phyloP scores from a whole-genome alignment of 2,797 vertebrate species.

The Phalloptychus januarius region DNA sequence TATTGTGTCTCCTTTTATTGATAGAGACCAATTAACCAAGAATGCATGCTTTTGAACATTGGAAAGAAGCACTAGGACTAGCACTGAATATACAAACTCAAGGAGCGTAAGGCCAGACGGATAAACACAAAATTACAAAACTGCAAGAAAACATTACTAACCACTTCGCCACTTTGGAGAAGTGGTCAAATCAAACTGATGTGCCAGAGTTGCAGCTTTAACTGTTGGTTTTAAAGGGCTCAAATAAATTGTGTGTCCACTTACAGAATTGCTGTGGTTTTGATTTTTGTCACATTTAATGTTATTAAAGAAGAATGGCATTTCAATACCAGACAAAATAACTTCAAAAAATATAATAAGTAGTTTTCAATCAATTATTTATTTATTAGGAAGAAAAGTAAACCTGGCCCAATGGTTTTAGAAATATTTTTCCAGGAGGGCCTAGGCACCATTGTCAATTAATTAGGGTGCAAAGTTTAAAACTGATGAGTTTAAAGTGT shows the following conservation, averaged over 20 bases:
- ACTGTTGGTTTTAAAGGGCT: background rate
- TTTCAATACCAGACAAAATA: background rate
- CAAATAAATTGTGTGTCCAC: background rate
- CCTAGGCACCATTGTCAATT: background rate
- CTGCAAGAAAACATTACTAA: background rate
- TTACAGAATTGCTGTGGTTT: background rate
- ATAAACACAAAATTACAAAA: background rate
- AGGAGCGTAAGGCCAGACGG: background rate
- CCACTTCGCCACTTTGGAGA: background rate
- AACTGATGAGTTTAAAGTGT: constrained; percentile 42
- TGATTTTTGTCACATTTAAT: background rate
- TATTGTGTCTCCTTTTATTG: background rate
- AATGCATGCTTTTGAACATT: background rate
- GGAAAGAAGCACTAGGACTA: background rate
- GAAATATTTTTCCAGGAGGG: background rate
- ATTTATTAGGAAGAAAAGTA: background rate
- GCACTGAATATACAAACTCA: background rate
- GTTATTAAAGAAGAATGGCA: background rate
- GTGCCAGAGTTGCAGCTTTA: background rate
- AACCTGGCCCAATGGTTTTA: background rate
- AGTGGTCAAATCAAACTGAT: background rate
- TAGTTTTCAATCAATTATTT: background rate
- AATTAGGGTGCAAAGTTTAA: constrained; percentile 46
- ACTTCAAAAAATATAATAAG: background rate
- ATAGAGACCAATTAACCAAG: background rate